phyloP scores from a whole-genome alignment of 37 sponge, comb jelly and placozoan genomes.

The Agelas oroides region DNA sequence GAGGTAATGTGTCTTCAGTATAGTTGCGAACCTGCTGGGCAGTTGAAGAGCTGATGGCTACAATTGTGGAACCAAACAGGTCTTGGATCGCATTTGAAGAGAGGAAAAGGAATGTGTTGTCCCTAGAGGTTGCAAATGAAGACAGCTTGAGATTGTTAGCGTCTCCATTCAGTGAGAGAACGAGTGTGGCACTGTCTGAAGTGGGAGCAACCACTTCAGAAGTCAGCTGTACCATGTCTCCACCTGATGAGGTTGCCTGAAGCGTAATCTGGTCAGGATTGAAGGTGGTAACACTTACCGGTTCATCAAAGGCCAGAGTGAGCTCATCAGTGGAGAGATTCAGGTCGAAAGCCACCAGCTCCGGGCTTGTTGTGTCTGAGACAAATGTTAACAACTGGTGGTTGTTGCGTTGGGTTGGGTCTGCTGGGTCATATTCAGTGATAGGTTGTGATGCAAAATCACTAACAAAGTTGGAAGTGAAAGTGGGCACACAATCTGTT shows the following conservation, averaged over 20 bases:
- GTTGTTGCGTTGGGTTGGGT: background rate
- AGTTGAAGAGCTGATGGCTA: constrained; percentile 6
- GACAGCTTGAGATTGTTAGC: constrained; percentile 58
- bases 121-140: constrained; percentile 39
- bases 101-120: constrained; percentile 53
- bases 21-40: constrained; percentile 60
- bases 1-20: constrained; percentile 65
- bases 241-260: constrained; percentile 44
- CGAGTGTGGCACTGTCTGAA: constrained; percentile 35
- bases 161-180: constrained; percentile 48
- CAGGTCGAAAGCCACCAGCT: constrained; percentile 59
- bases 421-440: constrained; percentile 34
- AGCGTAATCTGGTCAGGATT: constrained; percentile 52
- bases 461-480: constrained; percentile 46
- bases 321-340: constrained; percentile 71
- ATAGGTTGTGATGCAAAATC: constrained; percentile 45
- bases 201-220: constrained; percentile 1
- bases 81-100: constrained; percentile 30
- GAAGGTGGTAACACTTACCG: constrained; percentile 63
- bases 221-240: background rate
- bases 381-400: constrained; percentile 44
- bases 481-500: constrained; percentile 81
- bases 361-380: constrained; percentile 65
- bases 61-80: constrained; percentile 26
- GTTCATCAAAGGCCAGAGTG: constrained; percentile 78